Conservation (phyloP, 1,140 invertebrate genomes). For the Heliothis virescens region DNA sequence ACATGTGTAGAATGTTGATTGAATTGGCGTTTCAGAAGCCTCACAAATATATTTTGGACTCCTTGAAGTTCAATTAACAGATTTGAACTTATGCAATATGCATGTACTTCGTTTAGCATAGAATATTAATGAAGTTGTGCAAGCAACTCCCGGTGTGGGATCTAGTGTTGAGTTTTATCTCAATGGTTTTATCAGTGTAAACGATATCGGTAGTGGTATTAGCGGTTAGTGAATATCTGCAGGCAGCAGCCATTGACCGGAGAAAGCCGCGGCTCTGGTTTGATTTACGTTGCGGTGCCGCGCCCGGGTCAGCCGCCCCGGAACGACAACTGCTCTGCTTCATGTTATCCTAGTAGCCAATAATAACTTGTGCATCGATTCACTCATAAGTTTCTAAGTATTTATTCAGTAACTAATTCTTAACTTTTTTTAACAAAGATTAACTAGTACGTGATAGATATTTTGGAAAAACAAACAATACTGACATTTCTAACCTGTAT, state of each 20-base stretch:
- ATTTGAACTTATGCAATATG: too few species aligned
- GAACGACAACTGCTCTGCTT: not conserved
- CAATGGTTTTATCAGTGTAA: constrained; percentile 34
- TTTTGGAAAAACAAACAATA: not conserved
- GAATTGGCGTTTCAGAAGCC: too few species aligned
- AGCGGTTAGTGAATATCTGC: constrained; percentile 13
- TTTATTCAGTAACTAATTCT: not conserved
- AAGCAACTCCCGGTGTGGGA: not conserved
- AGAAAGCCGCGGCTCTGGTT: constrained; percentile 49
- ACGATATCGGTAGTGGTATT: constrained; percentile 28
- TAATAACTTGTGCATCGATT: not conserved
- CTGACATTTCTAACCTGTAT: not conserved
- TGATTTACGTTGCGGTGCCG: constrained; percentile 24
- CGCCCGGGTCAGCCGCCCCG: constrained; percentile 10
- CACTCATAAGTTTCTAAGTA: not conserved
- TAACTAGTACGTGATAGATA: too few species aligned
- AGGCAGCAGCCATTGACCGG: constrained; percentile 43
- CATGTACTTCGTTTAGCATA: too few species aligned
- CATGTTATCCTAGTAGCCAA: not conserved
- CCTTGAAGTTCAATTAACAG: too few species aligned
- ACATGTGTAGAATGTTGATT: not conserved
- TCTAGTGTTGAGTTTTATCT: not conserved
- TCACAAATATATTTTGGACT: too few species aligned
- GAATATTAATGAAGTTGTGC: not conserved
- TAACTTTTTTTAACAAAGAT: too few species aligned